A percentile compares a stretch with the other conserved stretches of the same genome.
Evolutionary conservation across 2,888 invertebrate species (phyloP).

Genomic region (Heliconius charithonia): DNA sequence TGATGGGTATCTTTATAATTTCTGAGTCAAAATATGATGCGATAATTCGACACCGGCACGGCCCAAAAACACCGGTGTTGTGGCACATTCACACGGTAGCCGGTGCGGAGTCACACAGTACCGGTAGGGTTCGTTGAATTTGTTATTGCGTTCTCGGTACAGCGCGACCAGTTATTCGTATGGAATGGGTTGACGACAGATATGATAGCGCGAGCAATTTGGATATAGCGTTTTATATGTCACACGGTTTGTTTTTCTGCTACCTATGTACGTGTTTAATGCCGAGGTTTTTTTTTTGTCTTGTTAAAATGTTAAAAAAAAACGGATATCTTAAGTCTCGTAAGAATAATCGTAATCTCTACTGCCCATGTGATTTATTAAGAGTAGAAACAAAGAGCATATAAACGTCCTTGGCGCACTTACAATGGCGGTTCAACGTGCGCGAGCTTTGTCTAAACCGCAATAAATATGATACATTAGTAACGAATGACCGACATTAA

Average conservation of each 20-base stretch:
- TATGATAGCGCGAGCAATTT: conserved; percentile 71
- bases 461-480: conserved; percentile 81
- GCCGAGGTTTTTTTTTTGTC: conserved; percentile 40
- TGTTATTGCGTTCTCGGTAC: conserved; percentile 82
- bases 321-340: conserved; percentile 30
- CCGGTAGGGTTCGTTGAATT: conserved; percentile 84
- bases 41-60: conserved; percentile 74
- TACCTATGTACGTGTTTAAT: conserved; percentile 27
- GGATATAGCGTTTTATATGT: conserved; percentile 61
- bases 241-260: conserved; percentile 45
- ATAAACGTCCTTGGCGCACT: conserved; percentile 68
- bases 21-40: conserved; percentile 69
- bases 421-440: conserved; percentile 71
- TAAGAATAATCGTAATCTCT: conserved; percentile 31
- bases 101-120: conserved; percentile 77
- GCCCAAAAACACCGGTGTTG: conserved; percentile 71
- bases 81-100: conserved; percentile 81
- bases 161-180: conserved; percentile 70
- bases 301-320: conserved; percentile 30
- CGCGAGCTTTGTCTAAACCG: conserved; percentile 69
- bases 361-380: conserved; percentile 38
- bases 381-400: conserved; percentile 57
- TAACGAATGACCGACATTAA: conserved; percentile 82
- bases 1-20: conserved; percentile 65
- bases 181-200: conserved; percentile 64